Evolutionary conservation across 2,888 invertebrate species (phyloP), one percentile per base, ranked within the genome.

Genomic region (Ecdyonurus torrentis): DNA sequence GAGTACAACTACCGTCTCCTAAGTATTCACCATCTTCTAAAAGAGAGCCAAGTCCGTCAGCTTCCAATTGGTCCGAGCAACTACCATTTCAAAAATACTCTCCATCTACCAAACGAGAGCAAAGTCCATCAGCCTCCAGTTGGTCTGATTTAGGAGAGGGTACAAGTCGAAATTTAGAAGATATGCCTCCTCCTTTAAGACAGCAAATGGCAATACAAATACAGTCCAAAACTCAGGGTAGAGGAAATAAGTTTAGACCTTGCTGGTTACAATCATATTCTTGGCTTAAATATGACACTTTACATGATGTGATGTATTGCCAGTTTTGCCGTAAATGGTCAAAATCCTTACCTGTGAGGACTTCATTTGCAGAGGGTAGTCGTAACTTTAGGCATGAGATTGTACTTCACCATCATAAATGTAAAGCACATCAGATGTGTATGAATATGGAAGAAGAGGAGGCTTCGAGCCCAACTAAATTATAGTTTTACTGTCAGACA

Each of bases 331-430:
- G 87, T 66, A 85, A 84, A 69, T 87, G 87, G 86, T 84, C 85
- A 62, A 79, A 80, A 60, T 81, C 82, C 23, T 77, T 85, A 67
- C 83, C 85, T 18, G 85, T 85, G 69, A 80, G 86, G 64, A 87
- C 87, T n/a, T 86, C 86, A 0, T 88, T 88, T 69, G 85, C 86
- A n/a, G 84, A 84, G 69, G 87, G 87, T 64, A 88, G 85, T 70
- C 81, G 84, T 59, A 87, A 87, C 74, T 87, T 87, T 74, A 79
- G 87, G 62, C 76, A 87, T 65, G 87, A 87, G 76, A 87, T 87
- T 69, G 83, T 88, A 59, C 87, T 87, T 72, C 87, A 87, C 73
- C 87, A 87, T 71, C 84, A 87, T 72, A 87, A 85, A 72, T 86
- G 86, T 72, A 88, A 87, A 73, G 86, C 86, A 37, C 87, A 87